phyloP scores from a whole-genome alignment of 2,888 invertebrate genomes.

The Melinopterus prodromus region DNA sequence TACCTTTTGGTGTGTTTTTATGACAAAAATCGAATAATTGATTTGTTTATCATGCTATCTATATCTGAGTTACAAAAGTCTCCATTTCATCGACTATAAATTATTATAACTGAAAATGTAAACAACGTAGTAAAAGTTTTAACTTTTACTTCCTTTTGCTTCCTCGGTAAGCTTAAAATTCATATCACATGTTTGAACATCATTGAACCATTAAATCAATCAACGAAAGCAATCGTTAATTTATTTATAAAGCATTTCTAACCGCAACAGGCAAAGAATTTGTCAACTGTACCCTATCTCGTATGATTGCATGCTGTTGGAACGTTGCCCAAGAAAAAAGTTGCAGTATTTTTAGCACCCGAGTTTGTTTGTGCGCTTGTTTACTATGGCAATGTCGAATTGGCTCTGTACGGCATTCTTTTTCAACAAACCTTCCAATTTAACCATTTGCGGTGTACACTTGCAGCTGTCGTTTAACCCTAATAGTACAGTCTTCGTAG shows the following conservation, averaged over 20 bases:
- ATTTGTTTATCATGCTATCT: too few species aligned
- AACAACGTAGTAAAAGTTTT: too few species aligned
- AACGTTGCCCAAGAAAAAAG: background rate
- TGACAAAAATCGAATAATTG: too few species aligned
- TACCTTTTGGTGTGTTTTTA: too few species aligned
- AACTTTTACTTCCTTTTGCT: too few species aligned
- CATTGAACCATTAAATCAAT: too few species aligned
- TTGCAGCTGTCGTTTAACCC: conserved; percentile 8
- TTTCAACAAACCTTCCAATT: background rate
- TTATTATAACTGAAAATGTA: too few species aligned
- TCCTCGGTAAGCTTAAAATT: too few species aligned
- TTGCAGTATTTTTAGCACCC: background rate
- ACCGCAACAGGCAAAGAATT: background rate
- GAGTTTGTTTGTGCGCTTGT: background rate
- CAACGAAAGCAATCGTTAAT: background rate
- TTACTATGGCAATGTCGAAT: background rate
- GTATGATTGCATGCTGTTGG: background rate
- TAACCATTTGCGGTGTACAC: background rate
- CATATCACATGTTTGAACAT: too few species aligned
- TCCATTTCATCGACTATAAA: too few species aligned
- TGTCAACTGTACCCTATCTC: background rate
- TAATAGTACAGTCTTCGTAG: conserved; percentile 8
- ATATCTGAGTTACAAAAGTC: too few species aligned
- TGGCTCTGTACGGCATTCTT: conserved; percentile 4
- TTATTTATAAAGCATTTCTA: background rate